phyloP scores from a whole-genome alignment of 2,113 vertebrate genomes.

The Passerina amoena region DNA sequence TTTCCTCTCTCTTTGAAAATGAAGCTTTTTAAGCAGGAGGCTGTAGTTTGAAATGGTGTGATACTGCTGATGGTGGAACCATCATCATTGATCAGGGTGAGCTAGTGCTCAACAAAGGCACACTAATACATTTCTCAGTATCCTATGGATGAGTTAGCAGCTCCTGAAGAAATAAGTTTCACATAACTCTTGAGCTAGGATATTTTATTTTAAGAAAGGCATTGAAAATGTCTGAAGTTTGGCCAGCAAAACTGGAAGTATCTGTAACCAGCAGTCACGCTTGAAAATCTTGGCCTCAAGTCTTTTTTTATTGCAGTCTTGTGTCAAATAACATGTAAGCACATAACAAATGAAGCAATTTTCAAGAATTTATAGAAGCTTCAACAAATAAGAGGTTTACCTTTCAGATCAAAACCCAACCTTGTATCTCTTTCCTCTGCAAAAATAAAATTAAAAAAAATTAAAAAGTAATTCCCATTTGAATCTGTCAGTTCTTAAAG shows the following conservation, averaged over 20 bases:
- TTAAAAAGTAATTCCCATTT: neutral
- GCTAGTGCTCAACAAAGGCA: neutral
- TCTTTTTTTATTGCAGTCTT: conserved; percentile 31
- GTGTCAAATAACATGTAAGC: conserved; percentile 15
- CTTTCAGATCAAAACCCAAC: neutral
- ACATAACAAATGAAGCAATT: neutral
- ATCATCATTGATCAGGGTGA: neutral
- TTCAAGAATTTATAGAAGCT: neutral
- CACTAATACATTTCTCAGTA: neutral
- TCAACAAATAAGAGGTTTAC: neutral
- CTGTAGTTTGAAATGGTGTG: neutral
- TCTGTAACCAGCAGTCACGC: neutral
- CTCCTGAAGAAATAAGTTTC: neutral
- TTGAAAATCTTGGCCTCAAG: conserved; percentile 1
- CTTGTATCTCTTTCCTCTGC: neutral
- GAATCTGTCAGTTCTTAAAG: neutral
- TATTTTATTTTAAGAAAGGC: neutral
- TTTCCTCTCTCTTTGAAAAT: neutral
- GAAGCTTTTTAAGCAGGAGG: neutral
- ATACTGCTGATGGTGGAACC: neutral
- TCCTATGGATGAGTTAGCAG: neutral
- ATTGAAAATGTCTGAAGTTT: neutral
- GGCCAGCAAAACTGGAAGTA: neutral
- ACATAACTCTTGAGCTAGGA: neutral
- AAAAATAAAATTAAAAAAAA: neutral